phyloP scores from a whole-genome alignment of 2,888 invertebrate species.

The Epinotia ramella region DNA sequence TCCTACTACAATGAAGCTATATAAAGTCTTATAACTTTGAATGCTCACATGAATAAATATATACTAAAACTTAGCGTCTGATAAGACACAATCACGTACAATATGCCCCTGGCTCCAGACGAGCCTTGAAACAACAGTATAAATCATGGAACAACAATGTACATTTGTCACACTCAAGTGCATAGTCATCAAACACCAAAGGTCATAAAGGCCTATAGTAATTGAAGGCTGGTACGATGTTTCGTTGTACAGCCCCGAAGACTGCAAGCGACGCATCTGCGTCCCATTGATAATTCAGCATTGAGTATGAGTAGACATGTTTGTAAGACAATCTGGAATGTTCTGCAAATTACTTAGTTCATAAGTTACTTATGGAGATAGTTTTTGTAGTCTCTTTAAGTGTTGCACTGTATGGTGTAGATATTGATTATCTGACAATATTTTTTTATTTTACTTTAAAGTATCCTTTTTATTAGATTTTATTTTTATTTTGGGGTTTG shows the following conservation, averaged over 20 bases:
- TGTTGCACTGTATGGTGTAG: too few species aligned
- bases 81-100: background rate
- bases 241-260: background rate
- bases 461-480: too few species aligned
- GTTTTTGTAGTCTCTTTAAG: too few species aligned
- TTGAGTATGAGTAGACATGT: conserved; percentile 17
- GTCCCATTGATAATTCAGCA: conserved; percentile 41
- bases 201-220: background rate
- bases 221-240: background rate
- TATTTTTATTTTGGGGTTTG: too few species aligned
- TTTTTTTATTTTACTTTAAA: too few species aligned
- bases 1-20: too few species aligned
- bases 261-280: conserved; percentile 41
- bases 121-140: conserved; percentile 33
- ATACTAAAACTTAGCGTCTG: background rate
- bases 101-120: conserved; percentile 13
- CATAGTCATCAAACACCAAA: background rate
- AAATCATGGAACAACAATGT: conserved; percentile 38
- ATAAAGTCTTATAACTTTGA: too few species aligned
- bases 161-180: conserved; percentile 38
- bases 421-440: too few species aligned
- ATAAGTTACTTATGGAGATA: too few species aligned
- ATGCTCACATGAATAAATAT: background rate
- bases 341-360: background rate
- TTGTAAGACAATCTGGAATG: background rate